Evolutionary conservation across 2,888 invertebrate genomes (phyloP).

Genomic region (Myathropa florea): DNA sequence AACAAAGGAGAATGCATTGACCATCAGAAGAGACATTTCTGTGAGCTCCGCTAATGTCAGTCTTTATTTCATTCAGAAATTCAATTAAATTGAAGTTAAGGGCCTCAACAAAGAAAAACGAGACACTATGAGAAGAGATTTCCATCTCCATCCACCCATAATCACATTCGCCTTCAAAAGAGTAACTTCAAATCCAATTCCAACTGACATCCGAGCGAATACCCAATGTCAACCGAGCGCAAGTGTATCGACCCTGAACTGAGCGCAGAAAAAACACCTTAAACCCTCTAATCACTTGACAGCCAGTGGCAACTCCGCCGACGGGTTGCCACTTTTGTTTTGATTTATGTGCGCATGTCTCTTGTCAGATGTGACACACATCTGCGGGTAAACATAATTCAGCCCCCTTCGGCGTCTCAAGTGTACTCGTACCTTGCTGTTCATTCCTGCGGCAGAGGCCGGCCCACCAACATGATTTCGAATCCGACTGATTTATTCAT

Average conservation of each 20-base stretch:
- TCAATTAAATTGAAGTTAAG: no score
- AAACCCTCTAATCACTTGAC: neutral
- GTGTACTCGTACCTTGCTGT: no score
- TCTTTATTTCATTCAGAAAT: no score
- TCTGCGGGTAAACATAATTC: neutral
- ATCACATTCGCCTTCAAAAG: no score
- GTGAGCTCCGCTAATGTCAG: no score
- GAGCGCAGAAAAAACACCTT: neutral
- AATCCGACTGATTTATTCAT: conserved; percentile 22
- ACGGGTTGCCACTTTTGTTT: neutral
- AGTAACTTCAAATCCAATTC: no score
- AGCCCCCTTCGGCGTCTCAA: neutral
- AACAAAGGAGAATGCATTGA: no score
- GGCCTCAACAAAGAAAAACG: no score
- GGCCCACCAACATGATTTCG: conserved; percentile 30
- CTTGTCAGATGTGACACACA: neutral
- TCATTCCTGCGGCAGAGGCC: neutral
- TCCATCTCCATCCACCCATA: no score
- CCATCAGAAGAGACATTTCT: no score
- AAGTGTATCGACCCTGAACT: neutral
- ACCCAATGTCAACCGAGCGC: neutral
- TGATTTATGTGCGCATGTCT: neutral
- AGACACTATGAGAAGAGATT: no score
- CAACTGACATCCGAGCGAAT: neutral
- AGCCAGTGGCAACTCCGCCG: neutral